These are phyloP conservation scores for Cirrhinus molitorella DNA, from an alignment of 2,797 vertebrate genomes.

Conservation along the genomic window DNA sequence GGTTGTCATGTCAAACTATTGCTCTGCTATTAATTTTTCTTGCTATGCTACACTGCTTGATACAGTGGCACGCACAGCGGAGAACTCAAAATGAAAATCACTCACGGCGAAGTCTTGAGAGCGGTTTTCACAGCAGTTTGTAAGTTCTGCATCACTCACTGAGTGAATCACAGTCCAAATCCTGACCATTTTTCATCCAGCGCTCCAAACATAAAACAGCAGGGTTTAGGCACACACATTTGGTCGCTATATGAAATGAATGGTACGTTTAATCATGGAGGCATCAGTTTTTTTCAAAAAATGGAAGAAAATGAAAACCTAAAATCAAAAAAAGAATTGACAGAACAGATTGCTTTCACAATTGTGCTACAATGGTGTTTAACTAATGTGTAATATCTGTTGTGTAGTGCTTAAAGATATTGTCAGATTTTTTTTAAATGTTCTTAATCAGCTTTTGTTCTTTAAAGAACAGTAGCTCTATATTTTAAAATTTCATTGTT, in stretches of 20 bases:
- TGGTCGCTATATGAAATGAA: background rate
- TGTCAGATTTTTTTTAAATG: background rate
- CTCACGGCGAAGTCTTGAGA: background rate
- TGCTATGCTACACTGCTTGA: background rate
- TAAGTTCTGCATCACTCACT: constrained; percentile 6
- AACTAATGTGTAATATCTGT: background rate
- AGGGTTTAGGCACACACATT: background rate
- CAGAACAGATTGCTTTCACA: background rate
- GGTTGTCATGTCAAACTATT: background rate
- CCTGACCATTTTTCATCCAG: background rate
- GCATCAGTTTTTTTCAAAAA: background rate
- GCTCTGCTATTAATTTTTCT: background rate
- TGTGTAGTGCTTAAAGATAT: background rate
- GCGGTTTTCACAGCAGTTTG: background rate
- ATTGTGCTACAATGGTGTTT: background rate
- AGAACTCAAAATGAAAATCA: background rate
- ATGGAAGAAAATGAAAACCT: background rate
- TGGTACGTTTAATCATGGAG: background rate
- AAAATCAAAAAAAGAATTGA: background rate
- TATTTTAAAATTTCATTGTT: background rate
- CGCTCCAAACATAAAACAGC: background rate
- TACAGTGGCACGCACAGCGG: background rate
- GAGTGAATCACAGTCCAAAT: background rate
- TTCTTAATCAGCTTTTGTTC: too few species aligned
- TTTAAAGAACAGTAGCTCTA: background rate